Conservation (phyloP, 2,888 invertebrate genomes). For the Nephrocerus scutellatus region DNA sequence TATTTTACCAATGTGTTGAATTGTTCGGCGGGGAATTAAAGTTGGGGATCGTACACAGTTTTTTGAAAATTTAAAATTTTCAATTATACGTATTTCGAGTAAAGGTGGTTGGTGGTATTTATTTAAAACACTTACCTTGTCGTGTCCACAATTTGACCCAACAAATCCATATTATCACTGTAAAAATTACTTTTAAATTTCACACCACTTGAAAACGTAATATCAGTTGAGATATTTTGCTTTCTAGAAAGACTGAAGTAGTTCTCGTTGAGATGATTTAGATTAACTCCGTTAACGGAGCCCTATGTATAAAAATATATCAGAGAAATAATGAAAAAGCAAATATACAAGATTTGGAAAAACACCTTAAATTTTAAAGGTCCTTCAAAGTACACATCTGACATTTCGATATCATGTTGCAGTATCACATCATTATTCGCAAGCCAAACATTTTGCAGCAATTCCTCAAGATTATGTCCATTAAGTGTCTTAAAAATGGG, state of each 20-base stretch:
- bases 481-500: constrained; percentile 48
- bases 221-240: constrained; percentile 47
- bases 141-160: constrained; percentile 34
- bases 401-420: constrained; percentile 28
- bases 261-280: constrained; percentile 48
- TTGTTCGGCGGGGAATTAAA: no score
- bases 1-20: no score
- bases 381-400: constrained; percentile 32
- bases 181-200: constrained; percentile 40
- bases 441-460: constrained; percentile 50
- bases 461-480: constrained; percentile 34
- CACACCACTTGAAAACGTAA: constrained; percentile 46
- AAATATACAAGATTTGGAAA: neutral
- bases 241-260: constrained; percentile 51
- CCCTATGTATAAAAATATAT: constrained; percentile 42
- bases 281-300: constrained; percentile 47
- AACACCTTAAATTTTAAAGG: constrained; percentile 34
- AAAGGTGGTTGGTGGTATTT: no score
- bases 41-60: no score
- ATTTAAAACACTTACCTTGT: constrained; percentile 38
- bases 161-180: constrained; percentile 34
- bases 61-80: no score
- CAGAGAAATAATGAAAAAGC: constrained; percentile 1
- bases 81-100: no score
- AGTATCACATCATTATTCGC: constrained; percentile 40